Conservation (phyloP, 2,113 vertebrate genomes). For the Tretioscincus oriximinensis region DNA sequence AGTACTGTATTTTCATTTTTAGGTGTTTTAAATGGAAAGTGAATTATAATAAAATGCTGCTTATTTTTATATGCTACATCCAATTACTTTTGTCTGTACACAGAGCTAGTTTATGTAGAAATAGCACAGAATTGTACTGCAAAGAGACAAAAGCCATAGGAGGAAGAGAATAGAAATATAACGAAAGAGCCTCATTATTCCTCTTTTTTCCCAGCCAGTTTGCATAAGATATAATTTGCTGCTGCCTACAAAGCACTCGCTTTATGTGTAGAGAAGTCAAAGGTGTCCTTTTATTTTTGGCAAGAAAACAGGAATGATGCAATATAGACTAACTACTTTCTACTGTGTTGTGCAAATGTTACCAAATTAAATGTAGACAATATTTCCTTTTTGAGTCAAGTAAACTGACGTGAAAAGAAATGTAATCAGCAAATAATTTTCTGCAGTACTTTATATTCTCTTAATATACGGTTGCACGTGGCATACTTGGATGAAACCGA, state of each 20-base stretch:
- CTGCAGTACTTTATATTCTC: neutral
- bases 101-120: neutral
- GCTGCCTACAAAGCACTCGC: neutral
- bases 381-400: conserved; percentile 15
- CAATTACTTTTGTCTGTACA: too few relatives aligned
- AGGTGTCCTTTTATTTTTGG: conserved; percentile 20
- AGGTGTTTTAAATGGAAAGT: neutral
- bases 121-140: neutral
- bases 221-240: neutral
- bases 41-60: neutral
- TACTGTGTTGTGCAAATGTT: neutral
- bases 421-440: neutral
- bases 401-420: neutral
- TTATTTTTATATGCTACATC: neutral
- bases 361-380: conserved; percentile 10
- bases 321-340: conserved; percentile 6
- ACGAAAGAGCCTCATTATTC: too few relatives aligned
- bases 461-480: neutral
- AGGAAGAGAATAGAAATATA: neutral
- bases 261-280: neutral
- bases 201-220: neutral
- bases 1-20: neutral
- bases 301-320: neutral
- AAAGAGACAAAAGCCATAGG: neutral
- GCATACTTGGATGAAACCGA: neutral